Evolutionary conservation across 2,797 vertebrate genomes (phyloP).

Genomic region (Stomatorhinus walkeri): DNA sequence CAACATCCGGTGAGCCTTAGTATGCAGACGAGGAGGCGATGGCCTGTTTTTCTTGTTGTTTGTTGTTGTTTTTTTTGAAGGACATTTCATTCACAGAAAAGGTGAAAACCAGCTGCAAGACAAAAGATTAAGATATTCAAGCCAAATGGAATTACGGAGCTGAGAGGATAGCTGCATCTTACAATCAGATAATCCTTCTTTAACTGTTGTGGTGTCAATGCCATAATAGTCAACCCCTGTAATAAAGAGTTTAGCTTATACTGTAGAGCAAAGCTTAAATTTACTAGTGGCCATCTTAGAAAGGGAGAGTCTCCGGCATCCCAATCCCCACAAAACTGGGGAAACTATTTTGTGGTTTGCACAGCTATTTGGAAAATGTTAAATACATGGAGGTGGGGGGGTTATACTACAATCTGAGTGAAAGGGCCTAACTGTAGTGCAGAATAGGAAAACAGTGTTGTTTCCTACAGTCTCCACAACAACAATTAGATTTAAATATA

Average conservation of each 20-base stretch:
- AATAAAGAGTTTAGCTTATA: constrained; percentile 33
- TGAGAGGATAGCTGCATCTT: constrained; percentile 26
- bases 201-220: constrained; percentile 34
- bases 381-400: constrained; percentile 48
- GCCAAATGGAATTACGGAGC: constrained; percentile 29
- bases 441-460: constrained; percentile 39
- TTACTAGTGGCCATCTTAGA: constrained; percentile 35
- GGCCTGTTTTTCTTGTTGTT: not conserved
- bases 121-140: constrained; percentile 24
- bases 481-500: constrained; percentile 49
- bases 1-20: not conserved
- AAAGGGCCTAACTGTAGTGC: constrained; percentile 23
- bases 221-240: constrained; percentile 34
- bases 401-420: constrained; percentile 31
- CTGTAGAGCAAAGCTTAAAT: constrained; percentile 29
- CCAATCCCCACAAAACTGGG: constrained; percentile 58
- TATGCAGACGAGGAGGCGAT: not conserved
- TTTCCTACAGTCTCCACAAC: constrained; percentile 41
- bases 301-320: constrained; percentile 47
- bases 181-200: constrained; percentile 32
- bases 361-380: constrained; percentile 66
- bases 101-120: not conserved
- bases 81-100: constrained; percentile 8
- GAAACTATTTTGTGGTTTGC: constrained; percentile 65
- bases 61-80: not conserved